Evolutionary conservation across 2,797 vertebrate species (phyloP).

Genomic region (Pseudomugil tenellus): DNA sequence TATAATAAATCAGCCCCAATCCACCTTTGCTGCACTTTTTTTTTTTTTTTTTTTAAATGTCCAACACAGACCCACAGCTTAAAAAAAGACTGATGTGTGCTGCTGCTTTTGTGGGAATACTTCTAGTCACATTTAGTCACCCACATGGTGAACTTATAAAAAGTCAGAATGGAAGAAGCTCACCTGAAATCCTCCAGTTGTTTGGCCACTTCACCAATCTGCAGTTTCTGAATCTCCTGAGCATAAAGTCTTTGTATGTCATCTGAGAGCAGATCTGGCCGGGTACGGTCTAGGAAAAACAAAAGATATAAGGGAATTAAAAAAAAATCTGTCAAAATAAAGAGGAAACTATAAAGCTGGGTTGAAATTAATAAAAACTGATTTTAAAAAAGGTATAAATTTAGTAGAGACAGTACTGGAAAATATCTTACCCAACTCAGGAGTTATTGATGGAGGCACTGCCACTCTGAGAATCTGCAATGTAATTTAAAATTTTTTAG

Average conservation of each 20-base stretch:
- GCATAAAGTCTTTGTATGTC: slow-evolving; percentile 81
- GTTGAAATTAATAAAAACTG: background rate
- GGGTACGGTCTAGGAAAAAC: slow-evolving; percentile 81
- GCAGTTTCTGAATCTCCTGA: slow-evolving; percentile 79
- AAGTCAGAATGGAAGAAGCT: slow-evolving; percentile 8
- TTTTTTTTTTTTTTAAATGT: too few species aligned
- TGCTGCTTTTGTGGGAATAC: background rate
- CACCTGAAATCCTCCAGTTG: slow-evolving; percentile 92
- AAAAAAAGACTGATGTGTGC: background rate
- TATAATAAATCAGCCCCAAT: too few species aligned
- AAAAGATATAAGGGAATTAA: background rate
- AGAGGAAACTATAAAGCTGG: background rate
- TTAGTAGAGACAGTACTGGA: background rate
- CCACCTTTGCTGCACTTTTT: too few species aligned
- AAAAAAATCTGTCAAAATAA: background rate
- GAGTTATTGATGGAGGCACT: slow-evolving; percentile 63
- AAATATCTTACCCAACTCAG: slow-evolving; percentile 86
- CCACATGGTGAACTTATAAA: background rate
- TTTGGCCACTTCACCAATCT: slow-evolving; percentile 76
- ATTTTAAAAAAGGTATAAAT: background rate
- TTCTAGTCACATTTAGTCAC: background rate
- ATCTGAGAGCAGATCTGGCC: slow-evolving; percentile 85
- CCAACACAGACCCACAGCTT: background rate
- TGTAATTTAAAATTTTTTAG: slow-evolving; percentile 12
- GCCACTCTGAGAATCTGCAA: slow-evolving; percentile 85